Evolutionary conservation across 2,888 invertebrate genomes (phyloP).

Genomic region (Drosophila lacicola): DNA sequence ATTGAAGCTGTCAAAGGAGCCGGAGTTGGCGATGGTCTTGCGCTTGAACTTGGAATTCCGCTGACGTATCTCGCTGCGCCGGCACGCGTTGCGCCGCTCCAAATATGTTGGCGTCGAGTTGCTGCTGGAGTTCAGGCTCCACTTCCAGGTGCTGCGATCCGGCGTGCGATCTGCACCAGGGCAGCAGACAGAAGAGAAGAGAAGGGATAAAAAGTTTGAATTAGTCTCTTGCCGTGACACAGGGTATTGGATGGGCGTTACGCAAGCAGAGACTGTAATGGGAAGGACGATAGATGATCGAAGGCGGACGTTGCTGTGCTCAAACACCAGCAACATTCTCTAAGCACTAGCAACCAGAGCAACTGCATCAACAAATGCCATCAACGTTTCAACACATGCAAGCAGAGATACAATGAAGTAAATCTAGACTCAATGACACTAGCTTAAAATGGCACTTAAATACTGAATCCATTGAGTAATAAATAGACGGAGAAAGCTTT

Average conservation of each 20-base stretch:
- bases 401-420: slow-evolving; percentile 10
- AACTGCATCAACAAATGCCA: slow-evolving; percentile 9
- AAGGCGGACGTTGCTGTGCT: slow-evolving; percentile 6
- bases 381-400: slow-evolving; percentile 6
- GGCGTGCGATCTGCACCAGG: slow-evolving; percentile 82
- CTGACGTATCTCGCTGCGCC: slow-evolving; percentile 87
- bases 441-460: not conserved
- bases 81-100: slow-evolving; percentile 92
- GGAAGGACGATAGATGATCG: slow-evolving; percentile 17
- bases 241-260: not conserved
- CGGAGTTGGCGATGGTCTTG: slow-evolving; percentile 83
- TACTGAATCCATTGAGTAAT: too few species aligned
- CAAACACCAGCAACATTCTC: slow-evolving; percentile 52
- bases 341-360: slow-evolving; percentile 45
- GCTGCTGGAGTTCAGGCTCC: slow-evolving; percentile 87
- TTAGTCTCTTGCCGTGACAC: slow-evolving; percentile 12
- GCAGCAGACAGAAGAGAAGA: not conserved
- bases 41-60: slow-evolving; percentile 84
- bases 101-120: slow-evolving; percentile 94
- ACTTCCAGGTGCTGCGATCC: slow-evolving; percentile 85
- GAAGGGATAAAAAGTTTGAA: not conserved
- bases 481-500: too few species aligned
- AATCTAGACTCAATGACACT: not conserved
- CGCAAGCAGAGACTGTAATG: slow-evolving; percentile 32
- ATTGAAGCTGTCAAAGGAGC: slow-evolving; percentile 82